Evolutionary conservation across 1,140 invertebrate species (phyloP).

Genomic region (Berghia stephanieae): DNA sequence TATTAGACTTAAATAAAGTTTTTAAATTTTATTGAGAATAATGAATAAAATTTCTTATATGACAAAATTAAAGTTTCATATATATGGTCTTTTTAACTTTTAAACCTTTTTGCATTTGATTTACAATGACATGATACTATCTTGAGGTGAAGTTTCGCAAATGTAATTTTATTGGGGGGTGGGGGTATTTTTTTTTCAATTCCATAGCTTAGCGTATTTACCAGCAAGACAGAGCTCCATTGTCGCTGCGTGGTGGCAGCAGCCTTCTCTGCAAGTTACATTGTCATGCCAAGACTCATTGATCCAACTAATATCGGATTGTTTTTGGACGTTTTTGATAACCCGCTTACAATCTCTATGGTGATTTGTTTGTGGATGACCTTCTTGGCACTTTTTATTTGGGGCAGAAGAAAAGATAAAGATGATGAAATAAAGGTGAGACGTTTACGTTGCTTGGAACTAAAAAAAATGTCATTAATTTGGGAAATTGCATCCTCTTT

Average conservation of each 20-base stretch:
- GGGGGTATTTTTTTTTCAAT: not conserved
- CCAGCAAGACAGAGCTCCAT: conserved; percentile 1
- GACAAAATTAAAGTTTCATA: no score
- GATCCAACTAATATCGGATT: conserved; percentile 8
- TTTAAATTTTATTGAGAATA: no score
- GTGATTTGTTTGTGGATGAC: conserved; percentile 14
- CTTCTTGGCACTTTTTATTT: not conserved
- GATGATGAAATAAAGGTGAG: conserved; percentile 15
- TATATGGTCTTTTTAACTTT: no score
- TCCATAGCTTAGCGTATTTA: not conserved
- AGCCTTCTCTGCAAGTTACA: conserved; percentile 15
- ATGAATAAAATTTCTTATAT: no score
- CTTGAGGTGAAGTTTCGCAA: no score
- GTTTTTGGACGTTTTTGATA: conserved; percentile 13
- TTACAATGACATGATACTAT: no score
- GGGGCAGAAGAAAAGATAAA: not conserved
- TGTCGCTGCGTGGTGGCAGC: conserved; percentile 23
- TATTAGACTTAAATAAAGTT: no score
- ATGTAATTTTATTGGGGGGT: no score
- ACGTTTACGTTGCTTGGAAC: no score
- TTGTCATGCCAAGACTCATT: conserved; percentile 18
- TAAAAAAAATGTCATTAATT: no score
- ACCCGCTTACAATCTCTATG: conserved; percentile 17
- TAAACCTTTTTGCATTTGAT: no score
- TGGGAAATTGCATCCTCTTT: no score